Evolutionary conservation across 2,113 vertebrate species (phyloP).

Genomic region (Aythya baeri): DNA sequence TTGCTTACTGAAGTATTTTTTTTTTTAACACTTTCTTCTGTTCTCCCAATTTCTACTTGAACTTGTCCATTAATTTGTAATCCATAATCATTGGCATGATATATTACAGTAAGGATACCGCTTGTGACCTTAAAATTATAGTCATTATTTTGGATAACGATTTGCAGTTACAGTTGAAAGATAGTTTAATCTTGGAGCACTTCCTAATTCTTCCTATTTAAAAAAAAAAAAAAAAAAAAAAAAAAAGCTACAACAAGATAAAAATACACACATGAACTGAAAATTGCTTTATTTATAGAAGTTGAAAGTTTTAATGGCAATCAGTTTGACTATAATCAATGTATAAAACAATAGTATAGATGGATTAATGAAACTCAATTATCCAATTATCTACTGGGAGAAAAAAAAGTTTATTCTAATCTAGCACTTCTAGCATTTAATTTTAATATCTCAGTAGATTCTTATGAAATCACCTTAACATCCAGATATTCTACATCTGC

Average conservation of each 20-base stretch:
- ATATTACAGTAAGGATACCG: conserved; percentile 38
- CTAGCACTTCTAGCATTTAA: background rate
- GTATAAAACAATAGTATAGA: background rate
- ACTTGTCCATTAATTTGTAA: conserved; percentile 45
- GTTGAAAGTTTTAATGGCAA: accelerated
- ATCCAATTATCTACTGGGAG: background rate
- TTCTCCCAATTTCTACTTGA: conserved; percentile 18
- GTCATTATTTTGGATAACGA: conserved; percentile 53
- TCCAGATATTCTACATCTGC: background rate
- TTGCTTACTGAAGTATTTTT: conserved; percentile 23
- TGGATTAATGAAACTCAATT: background rate
- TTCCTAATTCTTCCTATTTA: background rate
- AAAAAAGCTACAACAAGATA: background rate
- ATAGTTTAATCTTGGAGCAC: conserved; percentile 4
- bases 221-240: too few species aligned
- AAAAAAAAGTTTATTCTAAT: background rate
- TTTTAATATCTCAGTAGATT: background rate
- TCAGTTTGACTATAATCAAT: background rate
- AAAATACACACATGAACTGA: background rate
- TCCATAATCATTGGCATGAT: conserved; percentile 51
- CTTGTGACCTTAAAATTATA: conserved; percentile 64
- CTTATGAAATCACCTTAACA: background rate
- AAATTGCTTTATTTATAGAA: background rate
- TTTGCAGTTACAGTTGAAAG: conserved; percentile 48
- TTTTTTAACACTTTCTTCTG: conserved; percentile 31